Base-by-base conservation (phyloP, 2,113 vertebrate genomes). In the Puffinus mauretanicus region DNA sequence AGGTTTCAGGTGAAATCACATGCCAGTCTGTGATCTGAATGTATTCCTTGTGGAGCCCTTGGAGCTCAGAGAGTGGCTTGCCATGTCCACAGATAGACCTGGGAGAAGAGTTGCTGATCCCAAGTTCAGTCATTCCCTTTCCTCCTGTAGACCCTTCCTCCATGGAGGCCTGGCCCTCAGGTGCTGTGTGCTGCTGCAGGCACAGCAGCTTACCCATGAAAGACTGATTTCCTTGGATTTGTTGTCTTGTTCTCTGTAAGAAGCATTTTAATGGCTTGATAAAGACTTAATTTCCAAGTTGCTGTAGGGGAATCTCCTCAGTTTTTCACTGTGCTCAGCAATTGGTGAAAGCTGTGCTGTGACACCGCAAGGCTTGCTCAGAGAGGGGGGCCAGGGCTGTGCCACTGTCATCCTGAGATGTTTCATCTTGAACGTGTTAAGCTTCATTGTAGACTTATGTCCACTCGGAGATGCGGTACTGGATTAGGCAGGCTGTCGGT, bases 51-150 rank as follows among this genome's bases (percentile, higher is more conserved):
- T 6, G n/a, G 47, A 76, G 52, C 64, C 27, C 64, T 36, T 32
- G 34, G 49, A 19, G 7, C 44, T 55, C 0, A 0, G 54, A n/a
- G 34, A 1, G 10, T 7, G 29, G 62, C 19, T 54, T 36, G 36
- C 57, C 67, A 36, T 11, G 1, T 4, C 32, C 58, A 3, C 8
- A 62, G 65, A 5, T 4, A 29, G 82, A 16, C 6, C 10, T 32
- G n/a, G 52, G 16, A 13, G 44, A 27, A 46, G 34, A 64, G 69
- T 3, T 76, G 13, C 38, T 47, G 40, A 11, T 44, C 60, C 55
- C 0, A 0, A n/a, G 19, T 25, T 46, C 40, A 18, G 51, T 30
- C n/a, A 2, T 69, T 60, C n/a, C 38, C 7, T 5, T 20, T 54
- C 19, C 34, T 64, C 15, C 52, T 1, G 0, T 1, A 29, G 75